A percentile compares a stretch with the other conserved stretches of the same genome.
These are phyloP conservation scores for Laterallus jamaicensis DNA, from an alignment of 2,113 vertebrate genomes.

Conservation along the genomic window DNA sequence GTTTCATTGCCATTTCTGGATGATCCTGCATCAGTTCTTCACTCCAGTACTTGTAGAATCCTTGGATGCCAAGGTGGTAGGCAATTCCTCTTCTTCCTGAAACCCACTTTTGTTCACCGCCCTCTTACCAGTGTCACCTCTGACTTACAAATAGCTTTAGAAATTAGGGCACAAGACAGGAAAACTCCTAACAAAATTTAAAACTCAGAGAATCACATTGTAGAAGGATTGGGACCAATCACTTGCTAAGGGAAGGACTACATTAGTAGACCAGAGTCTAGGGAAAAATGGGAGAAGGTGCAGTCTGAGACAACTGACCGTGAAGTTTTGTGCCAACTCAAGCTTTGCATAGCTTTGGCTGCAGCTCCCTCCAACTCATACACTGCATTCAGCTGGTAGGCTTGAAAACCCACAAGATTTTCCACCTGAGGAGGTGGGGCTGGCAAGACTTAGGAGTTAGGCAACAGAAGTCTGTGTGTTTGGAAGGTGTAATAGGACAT, in stretches of 20 bases:
- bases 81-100: neutral
- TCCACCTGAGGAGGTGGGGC: neutral
- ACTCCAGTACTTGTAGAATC: neutral
- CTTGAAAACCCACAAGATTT: neutral
- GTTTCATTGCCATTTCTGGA: neutral
- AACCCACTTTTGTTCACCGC: neutral
- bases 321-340: neutral
- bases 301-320: neutral
- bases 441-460: neutral
- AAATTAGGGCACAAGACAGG: neutral
- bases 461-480: neutral
- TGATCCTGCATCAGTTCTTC: neutral
- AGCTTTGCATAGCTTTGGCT: neutral
- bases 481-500: neutral
- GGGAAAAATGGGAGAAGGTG: neutral
- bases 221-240: neutral
- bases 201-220: neutral
- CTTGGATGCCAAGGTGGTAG: neutral
- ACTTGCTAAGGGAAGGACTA: neutral
- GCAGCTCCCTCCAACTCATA: neutral
- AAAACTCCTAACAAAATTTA: neutral
- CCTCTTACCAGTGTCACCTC: neutral
- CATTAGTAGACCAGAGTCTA: neutral
- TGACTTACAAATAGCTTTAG: neutral
- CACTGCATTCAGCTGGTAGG: neutral